Base-by-base conservation (phyloP, 2,113 vertebrate species). In the Microcebus murinus region DNA sequence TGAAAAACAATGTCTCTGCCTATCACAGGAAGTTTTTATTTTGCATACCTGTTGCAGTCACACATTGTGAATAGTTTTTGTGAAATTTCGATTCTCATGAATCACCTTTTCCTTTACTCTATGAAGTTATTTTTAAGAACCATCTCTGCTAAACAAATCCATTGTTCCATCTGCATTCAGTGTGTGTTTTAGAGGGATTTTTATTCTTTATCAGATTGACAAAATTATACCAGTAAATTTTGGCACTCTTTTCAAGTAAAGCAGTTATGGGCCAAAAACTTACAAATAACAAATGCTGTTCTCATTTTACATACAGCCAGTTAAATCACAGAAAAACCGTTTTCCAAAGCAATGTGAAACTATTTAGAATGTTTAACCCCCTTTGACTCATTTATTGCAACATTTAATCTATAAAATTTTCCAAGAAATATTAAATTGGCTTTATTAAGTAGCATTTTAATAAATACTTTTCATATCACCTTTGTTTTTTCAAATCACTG, bases 251-350 rank as follows among this genome's bases (percentile, higher is more conserved):
- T 93, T 31, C 91, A 92, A 95, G 65, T 96, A 93, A 91, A 94
- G 63, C n/a, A 63, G 31, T 73, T 94, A 95, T 86, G 89, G 92
- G 97, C 89, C 95, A 94, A 93, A 96, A 67, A 95, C 14, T 96
- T 89, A 8, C 45, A 96, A 93, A 92, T 96, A 96, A 97, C 81
- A 91, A 98, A 91, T 96, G 95, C 74, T 93, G 82, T 93, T 97
- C 79, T 92, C 91, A 94, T 87, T 97, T 96, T 71, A 85, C n/a
- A 95, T 87, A 21, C 34, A 96, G 79, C 73, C 82, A 97, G 84
- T 95, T 97, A 97, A 94, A 71, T 96, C 94, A 90, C 73, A 94
- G 82, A 59, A 91, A 80, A 80, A 52, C 21, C 88, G 84, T 88
- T 68, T 90, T 95, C 6, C 45, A 91, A 93, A 87, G 82, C 68